Evolutionary conservation across 2,113 vertebrate genomes (phyloP).

Genomic region (Piaya cayana): DNA sequence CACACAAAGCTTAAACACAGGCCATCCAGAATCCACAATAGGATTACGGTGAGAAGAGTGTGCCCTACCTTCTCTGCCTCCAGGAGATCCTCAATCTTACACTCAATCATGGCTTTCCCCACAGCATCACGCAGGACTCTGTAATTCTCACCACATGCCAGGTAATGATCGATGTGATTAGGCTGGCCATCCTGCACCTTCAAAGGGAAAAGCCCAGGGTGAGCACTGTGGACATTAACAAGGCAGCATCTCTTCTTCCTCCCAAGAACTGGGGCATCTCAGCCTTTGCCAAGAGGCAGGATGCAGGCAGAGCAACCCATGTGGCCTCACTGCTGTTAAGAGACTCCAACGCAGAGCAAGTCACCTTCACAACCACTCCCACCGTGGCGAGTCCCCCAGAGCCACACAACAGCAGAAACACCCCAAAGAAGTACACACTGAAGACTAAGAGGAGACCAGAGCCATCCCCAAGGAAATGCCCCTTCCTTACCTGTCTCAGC

Average conservation of each 20-base stretch:
- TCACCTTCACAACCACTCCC: background rate
- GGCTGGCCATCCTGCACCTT: conserved; percentile 54
- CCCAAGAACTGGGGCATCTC: background rate
- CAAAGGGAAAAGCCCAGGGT: background rate
- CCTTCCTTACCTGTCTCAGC: conserved; percentile 75
- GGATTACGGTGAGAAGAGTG: accelerated
- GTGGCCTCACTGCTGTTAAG: background rate
- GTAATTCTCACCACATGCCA: conserved; percentile 83
- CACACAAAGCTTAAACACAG: background rate
- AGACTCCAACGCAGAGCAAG: background rate
- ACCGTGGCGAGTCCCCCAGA: background rate
- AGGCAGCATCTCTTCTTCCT: background rate
- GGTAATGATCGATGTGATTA: conserved; percentile 80
- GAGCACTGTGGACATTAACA: background rate
- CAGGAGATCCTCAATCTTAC: conserved; percentile 56
- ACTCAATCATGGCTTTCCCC: conserved; percentile 75
- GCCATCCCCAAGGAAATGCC: background rate
- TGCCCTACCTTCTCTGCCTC: conserved; percentile 78
- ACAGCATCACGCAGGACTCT: conserved; percentile 82
- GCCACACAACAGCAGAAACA: background rate
- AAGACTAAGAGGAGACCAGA: background rate
- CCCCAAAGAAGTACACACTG: background rate
- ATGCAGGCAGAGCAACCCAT: background rate
- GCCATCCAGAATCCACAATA: background rate
- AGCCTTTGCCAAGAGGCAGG: background rate